A percentile compares a stretch with the other conserved stretches of the same genome.
phyloP scores from a whole-genome alignment of 2,113 vertebrate species.

The Oplegnathus fasciatus region DNA sequence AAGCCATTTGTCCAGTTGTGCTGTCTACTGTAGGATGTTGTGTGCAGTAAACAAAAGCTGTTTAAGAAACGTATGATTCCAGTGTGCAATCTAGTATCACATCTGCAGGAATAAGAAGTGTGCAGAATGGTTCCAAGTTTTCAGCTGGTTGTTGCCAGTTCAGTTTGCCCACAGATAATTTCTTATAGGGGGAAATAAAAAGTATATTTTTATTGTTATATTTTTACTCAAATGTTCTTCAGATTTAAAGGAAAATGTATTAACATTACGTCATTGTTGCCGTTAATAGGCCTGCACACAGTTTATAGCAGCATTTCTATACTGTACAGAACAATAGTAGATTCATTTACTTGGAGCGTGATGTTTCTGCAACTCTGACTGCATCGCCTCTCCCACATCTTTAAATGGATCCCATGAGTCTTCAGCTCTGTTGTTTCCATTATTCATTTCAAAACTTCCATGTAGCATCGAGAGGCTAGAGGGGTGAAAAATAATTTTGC shows the following conservation, averaged over 20 bases:
- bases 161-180: constrained; percentile 8
- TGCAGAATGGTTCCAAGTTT: constrained; percentile 18
- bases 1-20: constrained; percentile 50
- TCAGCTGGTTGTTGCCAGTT: not conserved
- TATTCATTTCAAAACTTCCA: constrained; percentile 85
- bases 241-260: constrained; percentile 49
- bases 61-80: constrained; percentile 10
- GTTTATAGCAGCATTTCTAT: constrained; percentile 48
- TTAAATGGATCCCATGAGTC: constrained; percentile 85
- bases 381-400: constrained; percentile 81
- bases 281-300: constrained; percentile 9
- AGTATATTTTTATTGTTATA: constrained; percentile 28
- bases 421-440: constrained; percentile 84
- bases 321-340: constrained; percentile 62
- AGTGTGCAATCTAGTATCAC: constrained; percentile 11
- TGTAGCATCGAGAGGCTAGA: constrained; percentile 78
- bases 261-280: constrained; percentile 33
- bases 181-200: constrained; percentile 11
- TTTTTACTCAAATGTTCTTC: constrained; percentile 9
- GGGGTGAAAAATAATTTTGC: constrained; percentile 84
- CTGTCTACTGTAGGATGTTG: constrained; percentile 27
- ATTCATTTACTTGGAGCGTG: constrained; percentile 72
- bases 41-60: constrained; percentile 22
- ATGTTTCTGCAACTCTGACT: constrained; percentile 73
- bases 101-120: constrained; percentile 17